Conservation (phyloP, 2,797 vertebrate species). For the Pristis pectinata region DNA sequence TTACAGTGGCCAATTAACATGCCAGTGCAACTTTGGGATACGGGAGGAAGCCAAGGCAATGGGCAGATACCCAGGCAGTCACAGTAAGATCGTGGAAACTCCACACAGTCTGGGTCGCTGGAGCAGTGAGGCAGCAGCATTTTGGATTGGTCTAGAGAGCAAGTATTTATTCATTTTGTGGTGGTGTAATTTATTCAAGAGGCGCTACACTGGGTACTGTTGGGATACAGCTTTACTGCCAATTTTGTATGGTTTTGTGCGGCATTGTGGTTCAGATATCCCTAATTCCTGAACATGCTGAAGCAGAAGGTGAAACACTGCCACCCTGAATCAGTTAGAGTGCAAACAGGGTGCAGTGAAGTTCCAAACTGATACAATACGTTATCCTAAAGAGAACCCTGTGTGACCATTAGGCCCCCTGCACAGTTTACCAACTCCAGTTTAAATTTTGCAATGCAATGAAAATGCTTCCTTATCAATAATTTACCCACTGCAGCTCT, state of each 20-base stretch:
- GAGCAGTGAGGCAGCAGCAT: no score
- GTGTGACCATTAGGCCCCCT: neutral
- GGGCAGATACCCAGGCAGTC: no score
- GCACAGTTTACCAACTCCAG: neutral
- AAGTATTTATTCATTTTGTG: neutral
- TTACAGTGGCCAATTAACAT: no score
- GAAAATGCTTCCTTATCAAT: neutral
- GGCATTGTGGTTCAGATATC: neutral
- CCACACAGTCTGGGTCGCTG: no score
- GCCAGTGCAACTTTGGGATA: no score
- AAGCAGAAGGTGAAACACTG: neutral
- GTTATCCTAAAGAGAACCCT: neutral
- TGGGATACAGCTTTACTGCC: neutral
- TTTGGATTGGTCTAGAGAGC: neutral
- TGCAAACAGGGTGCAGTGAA: neutral
- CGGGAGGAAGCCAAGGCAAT: no score
- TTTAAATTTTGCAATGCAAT: neutral
- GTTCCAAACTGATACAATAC: neutral
- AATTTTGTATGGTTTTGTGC: neutral
- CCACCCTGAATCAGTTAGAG: neutral
- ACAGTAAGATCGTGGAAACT: no score
- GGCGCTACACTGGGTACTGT: neutral
- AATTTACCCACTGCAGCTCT: neutral
- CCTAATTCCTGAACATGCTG: neutral
- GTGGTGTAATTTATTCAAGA: neutral